Conservation (phyloP, 2,113 vertebrate species). For the Argyrosomus japonicus region DNA sequence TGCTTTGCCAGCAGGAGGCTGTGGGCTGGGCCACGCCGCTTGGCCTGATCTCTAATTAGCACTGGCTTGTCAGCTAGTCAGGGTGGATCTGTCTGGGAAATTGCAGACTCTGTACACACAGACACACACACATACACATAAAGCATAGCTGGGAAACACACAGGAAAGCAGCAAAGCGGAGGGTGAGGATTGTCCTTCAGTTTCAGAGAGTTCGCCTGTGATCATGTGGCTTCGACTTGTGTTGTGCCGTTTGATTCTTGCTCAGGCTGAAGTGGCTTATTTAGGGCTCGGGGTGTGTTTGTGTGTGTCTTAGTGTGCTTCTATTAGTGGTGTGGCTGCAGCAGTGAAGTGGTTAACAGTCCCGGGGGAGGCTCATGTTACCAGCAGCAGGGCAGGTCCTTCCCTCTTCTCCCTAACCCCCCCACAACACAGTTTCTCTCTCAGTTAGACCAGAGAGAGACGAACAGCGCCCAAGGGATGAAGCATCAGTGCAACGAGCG, state of each 20-base stretch:
- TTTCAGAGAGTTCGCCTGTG: slow-evolving; percentile 47
- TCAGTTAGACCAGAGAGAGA: slow-evolving; percentile 65
- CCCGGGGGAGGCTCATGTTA: slow-evolving; percentile 75
- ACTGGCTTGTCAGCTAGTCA: slow-evolving; percentile 74
- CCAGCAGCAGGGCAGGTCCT: slow-evolving; percentile 69
- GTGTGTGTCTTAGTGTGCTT: slow-evolving; percentile 39
- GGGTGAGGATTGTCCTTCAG: slow-evolving; percentile 52
- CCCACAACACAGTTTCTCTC: slow-evolving; percentile 27
- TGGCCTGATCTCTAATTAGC: slow-evolving; percentile 84
- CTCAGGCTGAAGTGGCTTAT: slow-evolving; percentile 58
- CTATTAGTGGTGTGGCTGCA: slow-evolving; percentile 69
- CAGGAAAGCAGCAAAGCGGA: slow-evolving; percentile 29
- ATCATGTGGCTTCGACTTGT: slow-evolving; percentile 70
- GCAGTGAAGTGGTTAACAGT: slow-evolving; percentile 81
- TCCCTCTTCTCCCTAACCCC: slow-evolving; percentile 5
- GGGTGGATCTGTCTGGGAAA: slow-evolving; percentile 83
- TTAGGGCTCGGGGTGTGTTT: slow-evolving; percentile 56
- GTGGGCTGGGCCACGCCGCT: slow-evolving; percentile 73
- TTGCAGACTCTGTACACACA: slow-evolving; percentile 66
- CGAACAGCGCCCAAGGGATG: slow-evolving; percentile 68
- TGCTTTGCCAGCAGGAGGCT: slow-evolving; percentile 79
- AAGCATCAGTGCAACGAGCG: slow-evolving; percentile 65
- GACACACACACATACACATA: slow-evolving; percentile 16
- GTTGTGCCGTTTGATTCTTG: slow-evolving; percentile 55
- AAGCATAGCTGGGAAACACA: slow-evolving; percentile 57